Base-by-base conservation (phyloP, 2,888 invertebrate genomes). In the Anthoptus insignis region DNA sequence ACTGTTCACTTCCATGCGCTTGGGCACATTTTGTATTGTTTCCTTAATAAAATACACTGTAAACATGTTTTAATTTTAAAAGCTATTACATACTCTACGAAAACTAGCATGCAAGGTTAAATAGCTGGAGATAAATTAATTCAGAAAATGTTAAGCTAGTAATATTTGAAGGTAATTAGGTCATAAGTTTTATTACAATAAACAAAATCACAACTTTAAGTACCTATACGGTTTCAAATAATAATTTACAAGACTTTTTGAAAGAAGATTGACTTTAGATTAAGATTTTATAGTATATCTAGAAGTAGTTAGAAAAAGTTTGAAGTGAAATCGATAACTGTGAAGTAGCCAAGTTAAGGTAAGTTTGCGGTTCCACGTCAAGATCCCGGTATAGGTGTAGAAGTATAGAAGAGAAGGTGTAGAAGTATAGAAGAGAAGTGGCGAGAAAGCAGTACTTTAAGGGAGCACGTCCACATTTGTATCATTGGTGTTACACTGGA, bases 1-100 rank as follows among this genome's bases (percentile, higher is more conserved):
- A n/a, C n/a, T n/a, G n/a, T n/a, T n/a, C n/a, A n/a, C n/a, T n/a
- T n/a, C n/a, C n/a, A n/a, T 34, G 24, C 52, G 68, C 71, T 75
- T 70, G 73, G 73, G 73, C 72, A 75, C 73, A 70, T 61, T 70
- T 64, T 52, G 59, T 59, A 52, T 53, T 24, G 3, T 53, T 29
- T 53, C 29, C 27, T 52, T 60, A 60, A n/a, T 50, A 3, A 29
- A 50, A 52, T 53, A 60, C 52, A 60, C 21, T 52, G 60, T 52
- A 14, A 60, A 32, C 19, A 24, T 59, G 24, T 52, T 45, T 50
- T 49, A 22, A 49, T 60, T 60, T 53, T 32, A 53, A 32, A 53
- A 60, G 52, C 53, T 60, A 60, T 45, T 42, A 42, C 19, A 29
- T 19, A 22, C 27, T 59, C 60, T 52, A 47, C 19, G 32, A 39